Conservation (phyloP, 37 sponge, comb jelly and placozoan genomes). For the Ianthella basta region DNA sequence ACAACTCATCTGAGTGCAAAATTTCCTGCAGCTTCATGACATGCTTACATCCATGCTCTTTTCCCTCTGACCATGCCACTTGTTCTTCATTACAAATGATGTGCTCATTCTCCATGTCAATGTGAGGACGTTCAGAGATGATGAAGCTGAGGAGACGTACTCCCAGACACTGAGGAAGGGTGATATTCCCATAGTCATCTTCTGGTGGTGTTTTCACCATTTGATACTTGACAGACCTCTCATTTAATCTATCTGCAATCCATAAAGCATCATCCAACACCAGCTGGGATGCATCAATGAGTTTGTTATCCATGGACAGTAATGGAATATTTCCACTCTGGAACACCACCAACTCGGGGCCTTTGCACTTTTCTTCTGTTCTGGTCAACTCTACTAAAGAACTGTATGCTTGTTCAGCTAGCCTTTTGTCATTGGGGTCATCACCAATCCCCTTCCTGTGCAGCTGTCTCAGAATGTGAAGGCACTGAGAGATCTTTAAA, state of each 20-base stretch:
- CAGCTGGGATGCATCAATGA: neutral
- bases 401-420: neutral
- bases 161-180: slow-evolving; percentile 10
- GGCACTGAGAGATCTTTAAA: neutral
- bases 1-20: neutral
- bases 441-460: neutral
- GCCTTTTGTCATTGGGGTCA: neutral
- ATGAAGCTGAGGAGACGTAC: neutral
- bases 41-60: slow-evolving; percentile 4
- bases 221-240: neutral
- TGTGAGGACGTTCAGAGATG: slow-evolving; percentile 9
- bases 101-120: neutral
- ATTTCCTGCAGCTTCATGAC: neutral
- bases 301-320: neutral
- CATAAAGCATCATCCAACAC: slow-evolving; percentile 26
- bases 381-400: neutral
- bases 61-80: slow-evolving; percentile 1
- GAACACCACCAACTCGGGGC: too few species aligned
- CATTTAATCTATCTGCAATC: neutral
- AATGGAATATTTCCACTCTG: neutral
- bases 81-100: slow-evolving; percentile 14
- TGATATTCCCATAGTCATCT: neutral
- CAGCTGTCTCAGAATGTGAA: neutral
- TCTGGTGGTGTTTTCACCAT: slow-evolving; percentile 1
- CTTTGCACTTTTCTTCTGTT: neutral